Evolutionary conservation across 2,888 invertebrate genomes (phyloP), one percentile per base, ranked within the genome.

Genomic region (Pedicia rivosa): DNA sequence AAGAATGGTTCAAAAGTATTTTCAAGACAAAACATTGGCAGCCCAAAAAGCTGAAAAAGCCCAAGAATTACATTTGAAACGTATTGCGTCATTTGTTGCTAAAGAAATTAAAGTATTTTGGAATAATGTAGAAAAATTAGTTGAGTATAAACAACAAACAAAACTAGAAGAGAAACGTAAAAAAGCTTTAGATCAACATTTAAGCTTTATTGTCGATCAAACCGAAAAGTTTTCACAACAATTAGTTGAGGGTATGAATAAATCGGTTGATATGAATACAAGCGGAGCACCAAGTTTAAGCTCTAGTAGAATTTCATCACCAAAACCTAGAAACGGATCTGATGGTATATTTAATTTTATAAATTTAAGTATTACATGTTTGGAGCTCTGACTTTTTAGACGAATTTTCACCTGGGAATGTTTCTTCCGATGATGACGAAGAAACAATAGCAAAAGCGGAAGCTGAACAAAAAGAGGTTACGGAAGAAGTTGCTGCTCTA

Each of bases 121-220:
- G 97, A 65, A 74, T 4, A 92, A 91, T 60, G 92, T 94, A 8
- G 92, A 95, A 61, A 97, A 95, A 75, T 64, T 95, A 49, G 91
- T 95, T 29, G 90, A 94, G 58, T 91, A 82, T 63, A 94, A 92
- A 57, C 86, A 91, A 48, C 80, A 86, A 52, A 82, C 84, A 17
- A 77, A 88, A 47, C 67, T 95, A 41, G 95, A 97, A 59, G 91
- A 91, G 50, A 91, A 92, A 57, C 73, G 92, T 42, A 90, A 94
- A 57, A 81, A 84, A 54, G 94, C 92, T 1, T 66, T 97, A 40
- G 95, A 97, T 67, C 82, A 92, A 54, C 97, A 97, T 63, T 70
- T 98, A 42, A 88, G 88, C 60, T 94, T 94, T 58, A 92, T 98
- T 54, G 95, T 98, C 40, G 95, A 94, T 62, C 90, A 92, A 64